Conservation (phyloP, 2,797 vertebrate genomes). For the Phataginus tricuspis region DNA sequence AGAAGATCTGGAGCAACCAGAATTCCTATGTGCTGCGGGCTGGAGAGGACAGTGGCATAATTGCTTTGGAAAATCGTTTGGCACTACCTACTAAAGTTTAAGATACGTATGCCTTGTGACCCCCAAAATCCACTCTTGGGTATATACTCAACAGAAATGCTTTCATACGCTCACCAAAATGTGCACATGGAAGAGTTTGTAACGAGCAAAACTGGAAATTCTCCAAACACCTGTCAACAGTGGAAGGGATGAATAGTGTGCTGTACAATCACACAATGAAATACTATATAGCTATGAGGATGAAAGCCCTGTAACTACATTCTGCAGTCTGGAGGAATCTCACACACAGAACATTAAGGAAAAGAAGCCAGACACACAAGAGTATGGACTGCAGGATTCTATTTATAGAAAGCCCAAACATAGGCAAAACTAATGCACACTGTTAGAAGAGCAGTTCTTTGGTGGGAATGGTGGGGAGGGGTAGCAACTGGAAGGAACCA, state of each 20-base stretch:
- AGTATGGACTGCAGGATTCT: neutral
- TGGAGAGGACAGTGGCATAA: neutral
- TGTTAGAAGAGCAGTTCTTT: neutral
- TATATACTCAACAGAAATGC: neutral
- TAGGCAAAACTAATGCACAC: neutral
- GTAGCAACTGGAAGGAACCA: neutral
- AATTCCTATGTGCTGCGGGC: neutral
- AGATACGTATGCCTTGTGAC: rapidly evolving
- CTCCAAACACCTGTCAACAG: neutral
- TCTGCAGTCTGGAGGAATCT: rapidly evolving
- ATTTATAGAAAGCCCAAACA: neutral
- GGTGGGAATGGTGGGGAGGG: neutral
- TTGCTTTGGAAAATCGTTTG: neutral
- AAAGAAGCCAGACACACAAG: neutral
- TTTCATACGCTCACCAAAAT: neutral
- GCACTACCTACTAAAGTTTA: neutral
- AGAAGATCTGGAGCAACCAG: neutral
- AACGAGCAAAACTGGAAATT: neutral
- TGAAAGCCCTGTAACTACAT: neutral
- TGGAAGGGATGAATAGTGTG: neutral
- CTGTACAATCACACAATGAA: neutral
- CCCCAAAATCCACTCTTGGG: neutral
- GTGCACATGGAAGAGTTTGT: neutral
- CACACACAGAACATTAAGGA: rapidly evolving
- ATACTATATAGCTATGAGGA: neutral